Conservation (phyloP, 1,140 invertebrate genomes). For the Procambarus virginalis region DNA sequence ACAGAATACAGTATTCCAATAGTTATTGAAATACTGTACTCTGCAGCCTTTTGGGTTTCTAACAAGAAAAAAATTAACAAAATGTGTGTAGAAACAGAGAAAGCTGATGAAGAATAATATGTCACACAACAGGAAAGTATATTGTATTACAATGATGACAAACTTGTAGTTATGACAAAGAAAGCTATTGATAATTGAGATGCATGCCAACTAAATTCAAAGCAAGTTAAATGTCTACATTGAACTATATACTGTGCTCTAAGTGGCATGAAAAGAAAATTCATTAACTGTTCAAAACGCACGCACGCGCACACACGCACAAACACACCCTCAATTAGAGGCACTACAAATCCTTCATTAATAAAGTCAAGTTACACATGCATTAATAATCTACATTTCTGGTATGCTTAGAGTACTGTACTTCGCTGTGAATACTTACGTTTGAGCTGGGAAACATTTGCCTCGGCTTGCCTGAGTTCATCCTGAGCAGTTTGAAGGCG, state of each 20-base stretch:
- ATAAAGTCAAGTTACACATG: background rate
- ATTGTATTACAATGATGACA: background rate
- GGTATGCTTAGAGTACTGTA: background rate
- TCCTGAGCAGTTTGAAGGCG: constrained; percentile 72
- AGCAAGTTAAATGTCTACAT: background rate
- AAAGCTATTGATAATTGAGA: background rate
- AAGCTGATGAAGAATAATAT: too few relatives aligned
- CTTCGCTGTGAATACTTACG: constrained; percentile 69
- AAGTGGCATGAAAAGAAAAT: background rate
- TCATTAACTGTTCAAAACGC: background rate
- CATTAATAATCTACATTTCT: background rate
- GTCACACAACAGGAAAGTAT: background rate
- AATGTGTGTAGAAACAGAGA: too few relatives aligned
- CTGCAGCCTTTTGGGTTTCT: too few relatives aligned
- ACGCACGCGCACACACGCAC: background rate
- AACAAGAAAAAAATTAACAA: too few relatives aligned
- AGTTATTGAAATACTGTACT: too few relatives aligned
- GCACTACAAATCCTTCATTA: constrained; percentile 19
- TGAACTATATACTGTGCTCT: background rate
- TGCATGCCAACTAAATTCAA: background rate
- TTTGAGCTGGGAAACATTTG: constrained; percentile 72
- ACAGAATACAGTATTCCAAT: too few relatives aligned
- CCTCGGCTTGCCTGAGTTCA: constrained; percentile 72
- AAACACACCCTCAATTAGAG: background rate
- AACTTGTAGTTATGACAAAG: background rate